These are phyloP conservation scores for Pardosa pseudoannulata DNA, from an alignment of 2,888 invertebrate genomes.

Conservation along the genomic window DNA sequence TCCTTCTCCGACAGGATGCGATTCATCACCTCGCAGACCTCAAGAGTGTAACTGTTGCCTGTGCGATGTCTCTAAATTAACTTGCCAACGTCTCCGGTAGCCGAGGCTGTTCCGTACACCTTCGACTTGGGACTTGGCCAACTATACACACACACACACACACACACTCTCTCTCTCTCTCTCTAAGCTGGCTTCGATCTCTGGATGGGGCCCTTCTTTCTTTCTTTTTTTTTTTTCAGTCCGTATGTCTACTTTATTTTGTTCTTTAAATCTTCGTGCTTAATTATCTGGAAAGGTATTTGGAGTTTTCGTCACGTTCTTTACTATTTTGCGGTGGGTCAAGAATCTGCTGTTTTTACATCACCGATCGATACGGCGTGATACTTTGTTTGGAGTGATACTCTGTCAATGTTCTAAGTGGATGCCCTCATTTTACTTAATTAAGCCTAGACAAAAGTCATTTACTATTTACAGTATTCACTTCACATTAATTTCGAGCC, in stretches of 20 bases:
- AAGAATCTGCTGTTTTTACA: not conserved
- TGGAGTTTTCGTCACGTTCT: conserved; percentile 43
- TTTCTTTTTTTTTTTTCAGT: not conserved
- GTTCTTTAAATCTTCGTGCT: conserved; percentile 29
- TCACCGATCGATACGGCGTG: not conserved
- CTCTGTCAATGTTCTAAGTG: not conserved
- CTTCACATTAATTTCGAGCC: no score
- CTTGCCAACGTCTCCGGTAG: conserved; percentile 66
- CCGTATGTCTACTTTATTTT: conserved; percentile 5
- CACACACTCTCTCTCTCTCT: no score
- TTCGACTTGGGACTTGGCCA: conserved; percentile 62
- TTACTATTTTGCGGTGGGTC: conserved; percentile 57
- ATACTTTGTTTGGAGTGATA: not conserved
- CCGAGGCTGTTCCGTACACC: conserved; percentile 43
- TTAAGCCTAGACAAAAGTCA: no score
- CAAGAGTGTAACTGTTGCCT: conserved; percentile 21
- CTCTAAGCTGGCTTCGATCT: conserved; percentile 19
- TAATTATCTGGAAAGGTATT: conserved; percentile 70
- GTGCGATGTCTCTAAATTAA: conserved; percentile 59
- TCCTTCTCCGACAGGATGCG: not conserved
- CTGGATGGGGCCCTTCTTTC: conserved; percentile 8
- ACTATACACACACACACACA: no score
- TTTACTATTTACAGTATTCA: no score
- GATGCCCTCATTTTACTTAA: not conserved
- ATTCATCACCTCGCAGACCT: conserved; percentile 7